phyloP scores from a whole-genome alignment of 2,888 invertebrate genomes.

The Pyralis farinalis region DNA sequence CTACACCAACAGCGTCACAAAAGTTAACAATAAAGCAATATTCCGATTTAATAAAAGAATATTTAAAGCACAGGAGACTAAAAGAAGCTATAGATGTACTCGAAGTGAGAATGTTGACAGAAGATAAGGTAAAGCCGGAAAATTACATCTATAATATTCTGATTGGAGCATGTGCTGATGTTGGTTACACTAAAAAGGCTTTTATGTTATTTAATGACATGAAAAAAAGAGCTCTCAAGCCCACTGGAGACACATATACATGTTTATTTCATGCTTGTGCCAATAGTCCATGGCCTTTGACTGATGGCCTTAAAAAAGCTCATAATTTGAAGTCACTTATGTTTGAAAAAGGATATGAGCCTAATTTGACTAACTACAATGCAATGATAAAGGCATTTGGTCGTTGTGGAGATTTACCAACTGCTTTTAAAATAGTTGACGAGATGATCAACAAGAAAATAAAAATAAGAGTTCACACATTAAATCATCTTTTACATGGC shows the following conservation, averaged over 20 bases:
- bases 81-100: constrained; percentile 90
- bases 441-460: constrained; percentile 87
- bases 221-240: constrained; percentile 86
- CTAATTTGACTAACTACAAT: constrained; percentile 90
- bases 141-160: constrained; percentile 90
- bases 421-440: constrained; percentile 91
- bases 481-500: constrained; percentile 91
- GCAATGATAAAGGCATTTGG: constrained; percentile 96
- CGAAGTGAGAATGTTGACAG: constrained; percentile 87
- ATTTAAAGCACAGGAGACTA: constrained; percentile 83
- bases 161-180: constrained; percentile 90
- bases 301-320: constrained; percentile 86
- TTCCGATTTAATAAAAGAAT: constrained; percentile 85
- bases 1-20: constrained; percentile 67
- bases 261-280: constrained; percentile 94
- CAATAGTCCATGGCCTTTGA: constrained; percentile 84
- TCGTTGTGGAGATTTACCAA: constrained; percentile 87
- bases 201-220: constrained; percentile 91
- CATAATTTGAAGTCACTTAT: constrained; percentile 84
- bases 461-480: constrained; percentile 83
- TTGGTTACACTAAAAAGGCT: constrained; percentile 92
- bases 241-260: constrained; percentile 88
- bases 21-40: constrained; percentile 84
- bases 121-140: constrained; percentile 89
- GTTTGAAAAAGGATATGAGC: constrained; percentile 84